A percentile compares a stretch with the other conserved stretches of the same genome.
Conservation (phyloP, 30 jellyfish, hydroid and myxozoan species). For the Sanderia malayensis region DNA sequence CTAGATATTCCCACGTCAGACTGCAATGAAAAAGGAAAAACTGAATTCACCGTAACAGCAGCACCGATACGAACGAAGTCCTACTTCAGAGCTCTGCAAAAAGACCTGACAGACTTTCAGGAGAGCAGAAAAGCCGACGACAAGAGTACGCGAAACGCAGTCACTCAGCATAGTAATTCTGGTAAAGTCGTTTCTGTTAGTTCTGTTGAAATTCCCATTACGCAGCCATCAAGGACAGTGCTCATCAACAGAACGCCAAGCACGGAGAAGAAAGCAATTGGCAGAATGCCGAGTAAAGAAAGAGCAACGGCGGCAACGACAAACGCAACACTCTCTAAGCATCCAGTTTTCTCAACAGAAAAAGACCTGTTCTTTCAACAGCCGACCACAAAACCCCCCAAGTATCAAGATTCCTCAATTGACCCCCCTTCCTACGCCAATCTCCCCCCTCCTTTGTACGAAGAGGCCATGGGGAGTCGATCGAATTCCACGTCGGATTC, state of each 20-base stretch:
- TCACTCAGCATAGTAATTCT: conserved; percentile 9
- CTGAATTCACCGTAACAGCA: background rate
- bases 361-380: background rate
- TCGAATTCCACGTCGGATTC: conserved; percentile 29
- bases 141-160: too few species aligned
- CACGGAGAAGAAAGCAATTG: conserved; percentile 2
- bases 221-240: conserved; percentile 61
- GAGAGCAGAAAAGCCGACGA: background rate
- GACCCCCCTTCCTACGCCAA: background rate
- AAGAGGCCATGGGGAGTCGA: conserved; percentile 56
- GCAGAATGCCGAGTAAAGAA: too few species aligned
- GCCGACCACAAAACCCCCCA: too few species aligned
- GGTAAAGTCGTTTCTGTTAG: conserved; percentile 69
- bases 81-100: background rate
- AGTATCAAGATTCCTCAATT: too few species aligned
- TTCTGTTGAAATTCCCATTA: conserved; percentile 68
- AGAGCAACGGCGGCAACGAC: too few species aligned
- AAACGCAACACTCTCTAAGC: background rate
- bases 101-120: conserved; percentile 3
- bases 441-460: conserved; percentile 42
- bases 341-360: background rate
- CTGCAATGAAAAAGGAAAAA: background rate
- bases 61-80: background rate
- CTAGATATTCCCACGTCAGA: background rate
- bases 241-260: conserved; percentile 25